Evolutionary conservation across 2,888 invertebrate genomes (phyloP).

Genomic region (Allophyes oxyacanthae): DNA sequence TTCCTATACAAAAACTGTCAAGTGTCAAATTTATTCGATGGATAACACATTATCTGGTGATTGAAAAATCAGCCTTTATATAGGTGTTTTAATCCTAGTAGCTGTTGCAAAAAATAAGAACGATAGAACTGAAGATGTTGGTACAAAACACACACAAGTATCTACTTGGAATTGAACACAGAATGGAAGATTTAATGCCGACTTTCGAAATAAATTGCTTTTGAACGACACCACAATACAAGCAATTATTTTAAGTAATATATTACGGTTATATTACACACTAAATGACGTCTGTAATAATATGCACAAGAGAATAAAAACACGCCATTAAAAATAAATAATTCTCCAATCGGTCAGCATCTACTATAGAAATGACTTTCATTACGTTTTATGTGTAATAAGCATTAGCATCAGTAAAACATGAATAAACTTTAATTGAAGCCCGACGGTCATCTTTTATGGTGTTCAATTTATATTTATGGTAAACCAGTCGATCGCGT

Average conservation of each 20-base stretch:
- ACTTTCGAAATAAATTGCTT: background rate
- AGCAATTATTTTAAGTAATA: constrained; percentile 4
- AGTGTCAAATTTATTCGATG: no score
- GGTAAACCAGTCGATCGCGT: constrained; percentile 37
- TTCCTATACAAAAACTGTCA: no score
- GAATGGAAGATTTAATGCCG: background rate
- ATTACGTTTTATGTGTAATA: constrained; percentile 46
- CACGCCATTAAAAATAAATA: constrained; percentile 20
- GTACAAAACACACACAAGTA: background rate
- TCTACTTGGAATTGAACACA: no score
- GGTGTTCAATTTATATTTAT: constrained; percentile 51
- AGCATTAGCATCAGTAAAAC: constrained; percentile 51
- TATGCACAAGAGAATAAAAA: constrained; percentile 2
- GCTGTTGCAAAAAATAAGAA: background rate
- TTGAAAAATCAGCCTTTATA: no score
- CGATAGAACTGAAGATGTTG: background rate
- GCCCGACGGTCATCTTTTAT: constrained; percentile 44
- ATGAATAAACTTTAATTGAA: constrained; percentile 53
- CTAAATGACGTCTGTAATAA: background rate
- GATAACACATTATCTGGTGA: no score
- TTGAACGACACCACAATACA: background rate
- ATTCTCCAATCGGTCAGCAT: constrained; percentile 24
- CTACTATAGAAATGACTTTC: constrained; percentile 37
- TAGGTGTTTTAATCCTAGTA: background rate
- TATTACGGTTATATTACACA: background rate